phyloP scores from a whole-genome alignment of 2,888 invertebrate genomes.

The Melolontha melolontha region DNA sequence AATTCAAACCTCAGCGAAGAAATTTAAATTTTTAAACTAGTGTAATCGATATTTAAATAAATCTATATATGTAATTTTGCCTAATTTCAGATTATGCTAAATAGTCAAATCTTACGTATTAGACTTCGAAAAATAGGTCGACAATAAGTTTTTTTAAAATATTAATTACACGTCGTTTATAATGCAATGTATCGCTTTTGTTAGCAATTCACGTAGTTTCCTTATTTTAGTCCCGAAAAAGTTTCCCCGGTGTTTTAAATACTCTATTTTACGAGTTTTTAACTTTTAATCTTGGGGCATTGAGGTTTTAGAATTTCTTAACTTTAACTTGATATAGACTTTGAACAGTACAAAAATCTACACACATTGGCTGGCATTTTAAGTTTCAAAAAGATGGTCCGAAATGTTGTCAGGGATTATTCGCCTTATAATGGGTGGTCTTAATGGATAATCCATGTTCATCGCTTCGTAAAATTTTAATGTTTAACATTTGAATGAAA shows the following conservation, averaged over 20 bases:
- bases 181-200: conserved; percentile 3
- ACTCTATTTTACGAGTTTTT: conserved; percentile 39
- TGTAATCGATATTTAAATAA: too few species aligned
- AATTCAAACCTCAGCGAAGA: too few species aligned
- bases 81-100: too few species aligned
- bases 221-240: conserved; percentile 16
- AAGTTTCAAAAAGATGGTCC: conserved; percentile 17
- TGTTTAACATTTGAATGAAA: not conserved
- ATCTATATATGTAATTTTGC: too few species aligned
- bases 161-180: conserved; percentile 12
- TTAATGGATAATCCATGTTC: conserved; percentile 27
- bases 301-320: conserved; percentile 35
- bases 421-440: conserved; percentile 1
- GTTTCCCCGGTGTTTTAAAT: conserved; percentile 37
- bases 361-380: conserved; percentile 33
- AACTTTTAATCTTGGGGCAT: conserved; percentile 35
- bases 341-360: conserved; percentile 23
- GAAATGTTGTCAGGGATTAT: conserved; percentile 16
- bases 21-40: too few species aligned
- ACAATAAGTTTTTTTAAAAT: not conserved
- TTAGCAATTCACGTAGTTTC: conserved; percentile 34
- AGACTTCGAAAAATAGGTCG: too few species aligned
- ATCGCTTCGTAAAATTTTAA: conserved; percentile 7
- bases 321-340: conserved; percentile 40
- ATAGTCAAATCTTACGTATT: too few species aligned